Evolutionary conservation across 1,140 invertebrate genomes (phyloP), one percentile per base, ranked within the genome.

Genomic region (Anastrepha obliqua): DNA sequence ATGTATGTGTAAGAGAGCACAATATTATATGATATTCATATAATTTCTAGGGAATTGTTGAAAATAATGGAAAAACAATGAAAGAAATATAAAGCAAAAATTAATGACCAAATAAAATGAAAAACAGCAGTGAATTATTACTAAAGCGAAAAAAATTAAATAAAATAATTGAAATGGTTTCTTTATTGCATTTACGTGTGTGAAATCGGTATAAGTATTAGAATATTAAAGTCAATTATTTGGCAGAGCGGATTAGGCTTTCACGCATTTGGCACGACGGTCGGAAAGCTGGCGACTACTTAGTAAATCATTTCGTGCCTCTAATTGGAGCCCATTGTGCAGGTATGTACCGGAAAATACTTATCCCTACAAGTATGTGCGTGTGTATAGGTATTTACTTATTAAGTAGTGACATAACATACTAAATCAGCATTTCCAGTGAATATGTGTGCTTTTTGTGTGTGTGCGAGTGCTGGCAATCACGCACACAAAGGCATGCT

Each of bases 1-100:
- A 29, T 74, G 20, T 17, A 4, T n/a, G 42, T n/a, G 15, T 55
- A 55, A 81, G 13, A 8, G 74, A 81, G n/a, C 47, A 81, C 47
- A 55, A 47, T 20, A 20, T 81, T 81, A 81, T 81, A 81, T 81
- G 74, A 81, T 81, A 81, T 81, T 81, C 74, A 81, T 81, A 81
- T 81, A 58, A 81, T 58, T 20, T 55, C 74, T 51, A 55, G 74
- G 74, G 47, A 55, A 81, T 81, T 55, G 74, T 81, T 55, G 29
- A 81, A 11, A 17, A 6, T 47, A 51, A 47, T 55, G n/a, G 17
- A 29, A 8, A 81, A 81, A 81, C 44, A 81, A 2, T 20, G 9
- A 11, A 81, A n/a, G 15, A 11, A 74, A n/a, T 4, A 20, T 81
- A 81, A 81, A 8, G 17, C 15, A 70, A 44, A 44, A 70, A 81